Conservation (phyloP, 1,140 invertebrate genomes). For the Aphaenogaster rudis region DNA sequence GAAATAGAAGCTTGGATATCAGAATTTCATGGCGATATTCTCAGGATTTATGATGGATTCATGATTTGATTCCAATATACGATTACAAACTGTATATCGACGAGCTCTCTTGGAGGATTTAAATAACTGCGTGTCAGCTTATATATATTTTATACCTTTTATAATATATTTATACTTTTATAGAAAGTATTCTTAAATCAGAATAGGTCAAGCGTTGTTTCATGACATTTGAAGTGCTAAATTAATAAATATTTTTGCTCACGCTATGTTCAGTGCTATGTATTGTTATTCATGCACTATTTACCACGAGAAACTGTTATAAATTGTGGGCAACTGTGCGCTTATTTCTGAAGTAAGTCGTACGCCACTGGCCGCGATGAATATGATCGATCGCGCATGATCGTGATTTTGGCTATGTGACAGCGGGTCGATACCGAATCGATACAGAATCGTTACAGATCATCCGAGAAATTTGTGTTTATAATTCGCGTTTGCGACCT, state of each 20-base stretch:
- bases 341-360: no score
- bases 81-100: constrained; percentile 31
- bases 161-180: not conserved
- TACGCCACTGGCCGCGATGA: no score
- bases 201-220: not conserved
- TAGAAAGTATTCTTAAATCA: constrained; percentile 8
- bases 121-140: not conserved
- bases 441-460: no score
- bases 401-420: no score
- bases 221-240: not conserved
- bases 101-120: constrained; percentile 28
- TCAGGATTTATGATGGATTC: constrained; percentile 42
- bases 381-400: no score
- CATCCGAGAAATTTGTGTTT: no score
- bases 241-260: not conserved
- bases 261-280: not conserved
- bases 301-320: no score
- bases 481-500: no score
- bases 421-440: no score
- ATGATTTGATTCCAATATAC: constrained; percentile 45
- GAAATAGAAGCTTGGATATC: constrained; percentile 10
- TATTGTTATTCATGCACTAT: not conserved
- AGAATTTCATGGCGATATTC: constrained; percentile 24
- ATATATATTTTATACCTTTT: constrained; percentile 10
- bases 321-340: no score